Conservation (phyloP, 2,888 invertebrate genomes). For the Aspidiotus destructor region DNA sequence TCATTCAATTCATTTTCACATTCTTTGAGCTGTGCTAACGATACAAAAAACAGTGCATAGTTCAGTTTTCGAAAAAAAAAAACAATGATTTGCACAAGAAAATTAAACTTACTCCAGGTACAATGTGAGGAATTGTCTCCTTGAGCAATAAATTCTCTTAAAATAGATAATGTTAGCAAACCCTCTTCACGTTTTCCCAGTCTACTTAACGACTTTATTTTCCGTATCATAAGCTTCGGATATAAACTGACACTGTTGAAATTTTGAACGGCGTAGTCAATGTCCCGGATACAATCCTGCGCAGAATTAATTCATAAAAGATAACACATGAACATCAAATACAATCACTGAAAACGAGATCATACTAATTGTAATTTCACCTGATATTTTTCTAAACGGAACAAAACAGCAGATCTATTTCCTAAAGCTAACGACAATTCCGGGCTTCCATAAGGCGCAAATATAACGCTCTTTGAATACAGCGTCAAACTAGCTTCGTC, state of each 20-base stretch:
- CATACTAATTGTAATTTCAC: constrained; percentile 40
- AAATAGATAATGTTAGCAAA: constrained; percentile 12
- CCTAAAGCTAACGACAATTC: constrained; percentile 56
- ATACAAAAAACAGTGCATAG: no score
- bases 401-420: constrained; percentile 58
- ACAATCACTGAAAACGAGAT: background rate
- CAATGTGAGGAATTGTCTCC: no score
- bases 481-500: constrained; percentile 48
- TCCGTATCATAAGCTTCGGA: constrained; percentile 50
- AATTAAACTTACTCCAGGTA: no score
- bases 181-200: constrained; percentile 42
- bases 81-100: no score
- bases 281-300: constrained; percentile 54
- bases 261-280: constrained; percentile 50
- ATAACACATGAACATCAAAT: constrained; percentile 26
- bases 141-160: no score
- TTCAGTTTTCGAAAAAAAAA: no score
- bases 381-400: constrained; percentile 51
- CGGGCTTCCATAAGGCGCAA: constrained; percentile 48
- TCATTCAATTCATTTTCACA: no score
- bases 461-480: constrained; percentile 55
- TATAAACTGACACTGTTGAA: constrained; percentile 44
- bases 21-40: no score
- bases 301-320: constrained; percentile 37
- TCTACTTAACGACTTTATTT: constrained; percentile 35